phyloP scores from a whole-genome alignment of 2,113 vertebrate species.

The Gnathonemus echidnorhynchus region DNA sequence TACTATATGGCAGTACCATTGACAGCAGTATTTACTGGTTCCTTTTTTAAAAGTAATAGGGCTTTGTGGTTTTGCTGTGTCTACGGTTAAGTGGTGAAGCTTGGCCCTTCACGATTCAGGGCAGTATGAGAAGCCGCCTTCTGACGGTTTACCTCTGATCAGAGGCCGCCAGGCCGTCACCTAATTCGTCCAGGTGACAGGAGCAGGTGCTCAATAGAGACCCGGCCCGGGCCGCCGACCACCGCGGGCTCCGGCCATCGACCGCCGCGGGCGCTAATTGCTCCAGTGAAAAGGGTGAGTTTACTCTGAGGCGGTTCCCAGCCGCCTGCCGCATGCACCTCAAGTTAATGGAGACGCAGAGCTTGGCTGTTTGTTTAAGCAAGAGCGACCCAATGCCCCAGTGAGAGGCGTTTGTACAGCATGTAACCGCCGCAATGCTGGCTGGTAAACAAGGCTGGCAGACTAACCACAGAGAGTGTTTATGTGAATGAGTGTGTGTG shows the following conservation, averaged over 20 bases:
- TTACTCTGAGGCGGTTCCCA: conserved; percentile 9
- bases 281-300: neutral
- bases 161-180: neutral
- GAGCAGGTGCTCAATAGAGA: neutral
- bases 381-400: neutral
- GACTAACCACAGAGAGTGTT: conserved; percentile 12
- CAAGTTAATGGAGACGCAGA: neutral
- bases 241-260: neutral
- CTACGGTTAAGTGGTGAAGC: neutral
- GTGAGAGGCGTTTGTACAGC: neutral
- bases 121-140: neutral
- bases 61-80: neutral
- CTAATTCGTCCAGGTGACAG: neutral
- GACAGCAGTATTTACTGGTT: neutral
- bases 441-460: conserved; percentile 12
- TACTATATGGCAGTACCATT: neutral
- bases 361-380: conserved; percentile 7
- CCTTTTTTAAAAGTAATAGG: neutral
- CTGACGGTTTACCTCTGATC: neutral
- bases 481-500: neutral
- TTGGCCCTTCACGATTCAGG: neutral
- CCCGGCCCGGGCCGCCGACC: neutral
- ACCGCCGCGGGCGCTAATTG: conserved; percentile 3
- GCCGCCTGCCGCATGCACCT: conserved; percentile 7
- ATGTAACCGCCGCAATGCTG: neutral